Evolutionary conservation across 2,888 invertebrate genomes (phyloP), one percentile per base, ranked within the genome.

Genomic region (Selenia dentaria): DNA sequence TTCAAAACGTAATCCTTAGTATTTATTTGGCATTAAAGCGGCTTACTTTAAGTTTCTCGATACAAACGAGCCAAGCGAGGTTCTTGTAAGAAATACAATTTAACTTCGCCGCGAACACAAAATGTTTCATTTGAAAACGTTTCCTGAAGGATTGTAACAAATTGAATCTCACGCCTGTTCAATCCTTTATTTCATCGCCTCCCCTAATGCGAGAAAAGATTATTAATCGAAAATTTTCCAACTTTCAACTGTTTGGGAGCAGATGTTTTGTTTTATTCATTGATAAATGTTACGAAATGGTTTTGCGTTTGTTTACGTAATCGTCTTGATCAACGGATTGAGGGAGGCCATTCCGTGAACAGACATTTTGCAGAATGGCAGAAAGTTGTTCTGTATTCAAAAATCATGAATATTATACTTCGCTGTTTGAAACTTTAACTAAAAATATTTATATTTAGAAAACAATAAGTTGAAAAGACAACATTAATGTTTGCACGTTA

Each of bases 121-220:
- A 86, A 83, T 81, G 80, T 83, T 88, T 80, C 77, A 80, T 83
- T 83, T 74, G 73, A 76, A 81, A 80, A 66, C 76, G 67, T 84
- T 85, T 83, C 79, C 78, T 79, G 70, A 74, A 79, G 76, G 79
- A 81, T 80, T 80, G 77, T 83, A 79, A 81, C 79, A 83, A 88
- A 88, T 86, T 86, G 81, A 81, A 85, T 85, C 81, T 81, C 74
- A 80, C 81, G 80, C 79, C 75, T 66, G 71, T 74, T 76, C 83
- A 86, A 83, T 79, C 83, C 82, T 84, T 87, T 84, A 83, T 86
- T 85, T 82, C 78, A 78, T 79, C 77, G 74, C 72, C 66, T 73
- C 59, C 67, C 65, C 70, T 76, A 79, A 81, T 80, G 70, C 70
- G 74, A 72, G 73, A 82, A 83, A 77, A 80, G 72, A 77, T 84